phyloP scores from a whole-genome alignment of 2,888 invertebrate species.

The Tortricodes alternella region DNA sequence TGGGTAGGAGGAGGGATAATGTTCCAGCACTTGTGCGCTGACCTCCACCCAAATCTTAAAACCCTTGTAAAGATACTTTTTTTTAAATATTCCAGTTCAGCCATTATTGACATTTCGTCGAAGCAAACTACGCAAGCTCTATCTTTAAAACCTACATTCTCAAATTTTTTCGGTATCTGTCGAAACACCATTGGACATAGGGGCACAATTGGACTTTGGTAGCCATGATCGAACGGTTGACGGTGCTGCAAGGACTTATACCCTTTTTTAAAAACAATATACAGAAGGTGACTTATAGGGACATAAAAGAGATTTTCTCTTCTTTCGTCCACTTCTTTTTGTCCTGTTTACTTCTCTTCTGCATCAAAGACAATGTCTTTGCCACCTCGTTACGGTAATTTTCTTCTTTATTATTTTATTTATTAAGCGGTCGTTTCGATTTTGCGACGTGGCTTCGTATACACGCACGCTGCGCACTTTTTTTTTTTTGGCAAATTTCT shows the following conservation, averaged over 20 bases:
- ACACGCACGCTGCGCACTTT: conserved; percentile 7
- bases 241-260: too few species aligned
- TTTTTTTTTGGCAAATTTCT: too few species aligned
- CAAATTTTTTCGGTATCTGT: not conserved
- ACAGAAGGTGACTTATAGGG: conserved; percentile 33
- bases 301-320: conserved; percentile 33
- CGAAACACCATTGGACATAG: not conserved
- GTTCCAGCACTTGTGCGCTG: not conserved
- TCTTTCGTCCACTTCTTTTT: conserved; percentile 31
- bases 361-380: conserved; percentile 24
- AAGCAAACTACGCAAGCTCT: not conserved
- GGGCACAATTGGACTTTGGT: not conserved
- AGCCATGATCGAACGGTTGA: not conserved
- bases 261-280: conserved; percentile 31
- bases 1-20: too few species aligned
- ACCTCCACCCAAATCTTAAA: not conserved
- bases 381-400: not conserved
- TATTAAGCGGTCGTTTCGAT: too few species aligned
- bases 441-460: too few species aligned
- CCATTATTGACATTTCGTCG: conserved; percentile 2
- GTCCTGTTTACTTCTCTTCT: conserved; percentile 10
- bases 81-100: not conserved
- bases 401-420: not conserved
- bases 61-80: not conserved
- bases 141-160: not conserved